Evolutionary conservation across 2,888 invertebrate species (phyloP).

Genomic region (Thumatha senex): DNA sequence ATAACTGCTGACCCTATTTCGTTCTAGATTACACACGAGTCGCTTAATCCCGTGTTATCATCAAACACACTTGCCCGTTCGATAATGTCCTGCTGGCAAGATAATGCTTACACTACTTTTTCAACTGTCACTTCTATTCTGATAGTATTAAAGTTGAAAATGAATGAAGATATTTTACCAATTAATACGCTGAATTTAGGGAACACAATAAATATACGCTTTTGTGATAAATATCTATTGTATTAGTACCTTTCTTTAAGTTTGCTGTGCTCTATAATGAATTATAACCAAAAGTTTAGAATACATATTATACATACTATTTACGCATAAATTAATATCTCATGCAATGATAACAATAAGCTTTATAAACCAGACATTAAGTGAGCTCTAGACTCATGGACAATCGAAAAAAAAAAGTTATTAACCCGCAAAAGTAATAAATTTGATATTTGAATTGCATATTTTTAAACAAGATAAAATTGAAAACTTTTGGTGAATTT

Average conservation of each 20-base stretch:
- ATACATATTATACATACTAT: too few species aligned
- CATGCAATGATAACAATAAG: not conserved
- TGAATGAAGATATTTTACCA: slow-evolving; percentile 30
- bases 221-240: slow-evolving; percentile 53
- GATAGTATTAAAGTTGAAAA: slow-evolving; percentile 13
- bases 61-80: slow-evolving; percentile 57
- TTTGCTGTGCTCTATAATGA: slow-evolving; percentile 28
- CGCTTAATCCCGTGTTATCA: slow-evolving; percentile 65
- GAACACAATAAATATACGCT: slow-evolving; percentile 56
- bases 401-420: not conserved
- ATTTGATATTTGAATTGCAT: slow-evolving; percentile 9
- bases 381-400: not conserved
- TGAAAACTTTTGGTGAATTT: too few species aligned
- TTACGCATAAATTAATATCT: too few species aligned
- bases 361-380: too few species aligned
- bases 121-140: slow-evolving; percentile 9
- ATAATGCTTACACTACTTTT: not conserved
- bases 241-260: slow-evolving; percentile 41
- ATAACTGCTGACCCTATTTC: slow-evolving; percentile 46
- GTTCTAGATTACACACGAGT: slow-evolving; percentile 54
- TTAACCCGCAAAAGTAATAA: not conserved
- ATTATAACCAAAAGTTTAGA: slow-evolving; percentile 15
- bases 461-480: slow-evolving; percentile 22
- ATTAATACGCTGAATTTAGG: slow-evolving; percentile 44
- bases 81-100: slow-evolving; percentile 50